Base-by-base conservation (phyloP, 2,888 invertebrate species). In the Oligia latruncula region DNA sequence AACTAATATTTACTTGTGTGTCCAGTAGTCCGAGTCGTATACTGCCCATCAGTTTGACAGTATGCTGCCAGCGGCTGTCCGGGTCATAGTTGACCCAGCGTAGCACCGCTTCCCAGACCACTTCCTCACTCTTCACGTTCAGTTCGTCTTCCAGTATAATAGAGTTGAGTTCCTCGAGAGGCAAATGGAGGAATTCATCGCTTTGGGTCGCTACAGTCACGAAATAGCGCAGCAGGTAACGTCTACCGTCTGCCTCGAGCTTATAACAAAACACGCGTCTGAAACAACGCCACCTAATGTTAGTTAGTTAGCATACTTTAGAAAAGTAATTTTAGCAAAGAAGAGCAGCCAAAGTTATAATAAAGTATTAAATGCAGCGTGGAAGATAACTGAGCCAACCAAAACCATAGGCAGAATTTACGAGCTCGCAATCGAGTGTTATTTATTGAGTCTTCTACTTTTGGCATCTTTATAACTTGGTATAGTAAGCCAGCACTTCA, bases 21-120 rank as follows among this genome's bases (percentile, higher is more conserved):
- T 99, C 98, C 91, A 99, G 97, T 55, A 99, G 96, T 85, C 99
- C 98, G 15, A 99, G 97, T 43, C 99, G 97, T 87, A 99, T 98
- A 89, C 98, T 98, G 82, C 97, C 97, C 98, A 99, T 98, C 43
- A 99, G 95, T 75, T 98, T 97, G 2, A 98, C 98, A 49, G 99
- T 98, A 92, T 98, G 97, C 77, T 97, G 97, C 95, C 98, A 98
- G 70, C 99, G 97, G 35, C 95, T 95, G 43, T 98, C 98, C 0
- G 98, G 97, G 89, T 98, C 98, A 88, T 98, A 97, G 90, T 99
- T 98, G 79, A 99, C 98, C 99, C 99, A 99, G 71, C 98, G 97
- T 75, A 99, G 94, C 40, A 98, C 98, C 55, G 98, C 97, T 91
- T 98, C 98, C 99, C 99, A 99, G 1, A 98, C 98, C 0, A 97